Conservation (phyloP, 2,113 vertebrate species). For the Labeo rohita region DNA sequence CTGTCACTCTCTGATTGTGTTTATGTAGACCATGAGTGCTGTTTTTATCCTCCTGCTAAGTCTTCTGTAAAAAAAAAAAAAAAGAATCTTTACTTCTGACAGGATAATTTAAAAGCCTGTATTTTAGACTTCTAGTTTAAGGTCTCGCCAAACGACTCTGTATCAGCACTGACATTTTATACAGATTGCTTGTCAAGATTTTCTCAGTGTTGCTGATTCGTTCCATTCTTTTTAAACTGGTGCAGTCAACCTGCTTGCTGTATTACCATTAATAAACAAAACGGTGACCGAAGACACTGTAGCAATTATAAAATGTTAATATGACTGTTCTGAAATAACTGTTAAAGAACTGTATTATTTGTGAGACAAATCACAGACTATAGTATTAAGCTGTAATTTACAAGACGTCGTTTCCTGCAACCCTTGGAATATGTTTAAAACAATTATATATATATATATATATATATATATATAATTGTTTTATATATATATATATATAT, state of each 20-base stretch:
- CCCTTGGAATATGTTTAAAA: neutral
- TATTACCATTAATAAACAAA: slow-evolving; percentile 10
- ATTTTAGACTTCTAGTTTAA: slow-evolving; percentile 58
- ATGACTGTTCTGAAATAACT: neutral
- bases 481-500: no score
- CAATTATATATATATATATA: no score
- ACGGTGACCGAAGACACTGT: neutral
- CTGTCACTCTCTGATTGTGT: slow-evolving; percentile 62
- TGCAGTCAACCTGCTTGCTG: neutral
- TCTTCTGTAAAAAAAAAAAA: slow-evolving; percentile 56
- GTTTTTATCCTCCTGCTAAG: slow-evolving; percentile 54
- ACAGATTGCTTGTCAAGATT: slow-evolving; percentile 55
- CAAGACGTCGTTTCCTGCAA: neutral
- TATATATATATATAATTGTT: no score
- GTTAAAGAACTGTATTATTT: neutral
- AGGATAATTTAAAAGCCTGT: slow-evolving; percentile 62
- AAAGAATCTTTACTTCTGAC: slow-evolving; percentile 58
- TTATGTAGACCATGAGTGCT: slow-evolving; percentile 56
- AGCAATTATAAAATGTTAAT: neutral
- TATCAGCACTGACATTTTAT: slow-evolving; percentile 58
- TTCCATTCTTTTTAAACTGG: slow-evolving; percentile 25
- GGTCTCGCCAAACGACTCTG: slow-evolving; percentile 46
- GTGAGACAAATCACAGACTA: neutral
- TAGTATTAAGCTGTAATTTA: neutral
- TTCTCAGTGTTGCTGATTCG: slow-evolving; percentile 44